phyloP scores from a whole-genome alignment of 53 echinoderm and acorn worm species.

The Astropecten irregularis region DNA sequence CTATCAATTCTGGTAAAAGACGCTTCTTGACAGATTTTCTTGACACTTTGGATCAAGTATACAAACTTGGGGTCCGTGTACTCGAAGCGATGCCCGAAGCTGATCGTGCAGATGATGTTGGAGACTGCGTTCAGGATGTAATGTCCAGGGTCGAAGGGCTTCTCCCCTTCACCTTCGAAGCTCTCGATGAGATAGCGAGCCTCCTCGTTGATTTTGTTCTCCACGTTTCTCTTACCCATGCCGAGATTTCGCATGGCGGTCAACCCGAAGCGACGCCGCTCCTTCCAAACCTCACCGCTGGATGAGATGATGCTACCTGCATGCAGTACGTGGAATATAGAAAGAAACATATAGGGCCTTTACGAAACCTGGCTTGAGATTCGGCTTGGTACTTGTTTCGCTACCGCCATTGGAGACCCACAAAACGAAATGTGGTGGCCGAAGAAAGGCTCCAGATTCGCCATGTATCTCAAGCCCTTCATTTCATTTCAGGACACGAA shows the following conservation, averaged over 20 bases:
- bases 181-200: slow-evolving; percentile 60
- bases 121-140: slow-evolving; percentile 57
- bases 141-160: slow-evolving; percentile 56
- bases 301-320: slow-evolving; percentile 77
- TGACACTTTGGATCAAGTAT: not conserved
- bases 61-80: slow-evolving; percentile 41
- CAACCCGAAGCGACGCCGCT: slow-evolving; percentile 78
- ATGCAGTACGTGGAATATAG: not conserved
- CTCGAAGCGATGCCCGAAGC: slow-evolving; percentile 67
- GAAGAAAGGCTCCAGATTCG: not conserved
- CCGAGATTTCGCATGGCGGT: slow-evolving; percentile 83
- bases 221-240: slow-evolving; percentile 79
- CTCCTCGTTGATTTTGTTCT: slow-evolving; percentile 75
- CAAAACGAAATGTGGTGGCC: no score
- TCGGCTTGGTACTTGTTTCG: no score
- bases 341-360: no score
- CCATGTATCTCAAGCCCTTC: not conserved
- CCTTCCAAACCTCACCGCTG: slow-evolving; percentile 74
- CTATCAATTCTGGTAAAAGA: not conserved
- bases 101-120: slow-evolving; percentile 80
- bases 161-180: slow-evolving; percentile 27
- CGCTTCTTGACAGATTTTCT: not conserved
- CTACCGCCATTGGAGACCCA: no score
- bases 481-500: no score
- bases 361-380: no score